Conservation (phyloP, 2,113 vertebrate species). For the Ursus arctos region DNA sequence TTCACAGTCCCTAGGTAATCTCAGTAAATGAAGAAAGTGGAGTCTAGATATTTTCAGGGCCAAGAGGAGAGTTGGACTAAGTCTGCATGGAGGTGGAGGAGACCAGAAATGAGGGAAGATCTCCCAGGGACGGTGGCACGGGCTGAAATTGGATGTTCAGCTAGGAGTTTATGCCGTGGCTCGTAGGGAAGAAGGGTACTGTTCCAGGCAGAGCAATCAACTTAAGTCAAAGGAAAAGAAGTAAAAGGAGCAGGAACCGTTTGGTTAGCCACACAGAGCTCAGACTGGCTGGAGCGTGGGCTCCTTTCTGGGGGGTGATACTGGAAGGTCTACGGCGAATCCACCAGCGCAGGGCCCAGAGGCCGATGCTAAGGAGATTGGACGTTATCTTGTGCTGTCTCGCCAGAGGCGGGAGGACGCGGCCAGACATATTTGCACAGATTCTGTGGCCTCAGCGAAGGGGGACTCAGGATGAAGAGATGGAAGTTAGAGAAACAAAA, state of each 20-base stretch:
- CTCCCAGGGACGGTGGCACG: rapidly evolving
- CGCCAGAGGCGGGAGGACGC: rapidly evolving
- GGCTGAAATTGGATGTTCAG: background rate
- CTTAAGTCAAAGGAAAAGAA: background rate
- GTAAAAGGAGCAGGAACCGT: background rate
- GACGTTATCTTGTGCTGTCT: background rate
- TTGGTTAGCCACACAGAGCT: rapidly evolving
- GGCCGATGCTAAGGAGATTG: background rate
- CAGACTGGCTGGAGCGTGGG: background rate
- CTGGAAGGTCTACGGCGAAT: background rate
- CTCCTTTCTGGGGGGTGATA: background rate
- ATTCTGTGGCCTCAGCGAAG: background rate
- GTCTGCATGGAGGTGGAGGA: background rate
- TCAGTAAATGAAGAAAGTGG: background rate
- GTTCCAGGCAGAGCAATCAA: background rate
- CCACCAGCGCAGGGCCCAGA: background rate
- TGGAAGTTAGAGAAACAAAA: background rate
- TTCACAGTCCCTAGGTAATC: background rate
- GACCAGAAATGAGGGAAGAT: background rate
- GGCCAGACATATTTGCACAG: background rate
- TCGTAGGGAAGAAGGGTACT: background rate
- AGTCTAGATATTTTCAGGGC: too few species aligned
- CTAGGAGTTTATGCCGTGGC: background rate
- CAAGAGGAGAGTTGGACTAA: background rate
- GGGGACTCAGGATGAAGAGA: background rate